Evolutionary conservation across 1,140 invertebrate species (phyloP).

Genomic region (Hetaerina americana): DNA sequence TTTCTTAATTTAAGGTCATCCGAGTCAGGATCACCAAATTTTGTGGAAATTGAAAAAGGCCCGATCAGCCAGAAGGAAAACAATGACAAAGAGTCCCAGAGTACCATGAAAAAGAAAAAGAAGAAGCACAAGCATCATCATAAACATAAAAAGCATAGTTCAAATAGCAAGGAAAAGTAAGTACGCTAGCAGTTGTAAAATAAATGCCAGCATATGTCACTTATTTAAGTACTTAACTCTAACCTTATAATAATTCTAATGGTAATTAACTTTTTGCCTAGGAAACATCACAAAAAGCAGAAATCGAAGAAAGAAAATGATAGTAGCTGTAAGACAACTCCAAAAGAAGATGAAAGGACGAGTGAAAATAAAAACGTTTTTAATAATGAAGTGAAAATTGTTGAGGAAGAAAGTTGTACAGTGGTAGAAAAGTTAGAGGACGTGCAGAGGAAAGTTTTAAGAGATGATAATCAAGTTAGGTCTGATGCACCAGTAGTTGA

Average conservation of each 20-base stretch:
- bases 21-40: neutral
- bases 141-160: slow-evolving; percentile 38
- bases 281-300: slow-evolving; percentile 28
- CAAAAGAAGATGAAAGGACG: neutral
- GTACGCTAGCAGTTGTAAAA: slow-evolving; percentile 11
- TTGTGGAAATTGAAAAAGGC: neutral
- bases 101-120: slow-evolving; percentile 32
- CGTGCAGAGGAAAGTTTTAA: neutral
- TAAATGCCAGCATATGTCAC: neutral
- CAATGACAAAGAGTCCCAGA: neutral
- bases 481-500: neutral
- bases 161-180: slow-evolving; percentile 27
- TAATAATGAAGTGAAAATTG: neutral
- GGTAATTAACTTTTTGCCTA: slow-evolving; percentile 15
- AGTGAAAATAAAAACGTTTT: neutral
- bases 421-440: neutral
- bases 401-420: neutral
- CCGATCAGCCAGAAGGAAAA: neutral
- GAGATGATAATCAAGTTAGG: neutral
- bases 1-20: neutral
- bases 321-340: neutral
- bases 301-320: slow-evolving; percentile 13
- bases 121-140: slow-evolving; percentile 40
- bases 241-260: too few relatives aligned
- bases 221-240: neutral